Base-by-base conservation (phyloP, 2,888 invertebrate genomes). In the Leptinotarsa tumamoca region DNA sequence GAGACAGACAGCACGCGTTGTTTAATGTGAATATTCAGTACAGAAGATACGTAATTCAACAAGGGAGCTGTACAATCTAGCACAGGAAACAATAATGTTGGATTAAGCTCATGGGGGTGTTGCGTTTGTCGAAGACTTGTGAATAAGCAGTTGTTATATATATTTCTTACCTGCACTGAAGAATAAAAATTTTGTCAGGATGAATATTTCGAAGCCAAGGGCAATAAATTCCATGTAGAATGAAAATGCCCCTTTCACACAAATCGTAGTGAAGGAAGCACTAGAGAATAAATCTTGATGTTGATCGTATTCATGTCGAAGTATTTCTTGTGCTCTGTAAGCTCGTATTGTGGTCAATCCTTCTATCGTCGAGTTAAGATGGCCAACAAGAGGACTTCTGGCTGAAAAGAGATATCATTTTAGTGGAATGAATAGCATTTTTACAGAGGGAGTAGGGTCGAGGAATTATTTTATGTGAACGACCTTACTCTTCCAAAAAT, bases 261-360 rank as follows among this genome's bases (percentile, higher is more conserved):
- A 80, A 17, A 84, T 68, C 61, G 83, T 82, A 82, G 86, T 87
- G 68, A 85, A 86, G 66, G 82, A 78, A 5, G 84, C 84, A 2
- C 87, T 87, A 66, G 84, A 86, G 77, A 86, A 85, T 7, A 87
- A 43, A 79, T 88, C 86, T 78, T 86, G 87, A 79, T 87, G 86
- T 52, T 80, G 78, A 72, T 87, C 87, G 74, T 86, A 88, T 78
- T 87, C 87, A 10, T 83, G 78, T 61, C 72, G 83, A 21, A 87
- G 74, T 27, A 86, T 83, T 17, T 81, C 79, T 79, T 87, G 84
- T 7, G 86, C 86, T 71, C 82, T 81, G 63, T 80, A 85, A 5
- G 87, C 87, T 78, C 87, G 80, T 49, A 88, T 86, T 17, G 87
- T 87, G 17, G 86, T 83, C 27, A 87, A 70, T 18, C 88, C 88